Base-by-base conservation (phyloP, 1,140 invertebrate genomes). In the Teleopsis dalmanni region DNA sequence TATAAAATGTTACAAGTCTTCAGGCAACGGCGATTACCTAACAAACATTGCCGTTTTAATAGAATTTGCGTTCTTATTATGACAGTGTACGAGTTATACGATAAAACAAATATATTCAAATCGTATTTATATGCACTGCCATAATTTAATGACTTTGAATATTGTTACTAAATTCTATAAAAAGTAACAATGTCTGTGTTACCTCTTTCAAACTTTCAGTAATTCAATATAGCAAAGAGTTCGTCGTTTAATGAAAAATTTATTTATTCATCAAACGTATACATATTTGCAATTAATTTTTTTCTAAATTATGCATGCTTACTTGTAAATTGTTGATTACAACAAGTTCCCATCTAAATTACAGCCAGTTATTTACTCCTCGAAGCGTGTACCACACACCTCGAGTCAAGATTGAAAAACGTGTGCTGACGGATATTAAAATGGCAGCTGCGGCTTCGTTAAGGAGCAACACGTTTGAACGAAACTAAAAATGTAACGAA, bases 41-140 rank as follows among this genome's bases (percentile, higher is more conserved):
- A 18, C 34, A 35, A 35, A 18, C 6, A 14, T 35, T 16, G 16
- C 19, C 34, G 19, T 35, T 16, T 16, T 14, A 35, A 19, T 16
- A 18, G 34, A 18, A 14, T 16, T 14, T 16, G 19, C 16, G 19
- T 35, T 35, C 19, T 5, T 35, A 35, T 16, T 35, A 27, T 29
- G 38, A 18, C 36, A 38, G 38, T 26, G 14, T 33, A 37, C 31
- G 47, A 49, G 47, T 42, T 49, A 37, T 22, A 35, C 26, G 27
- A 16, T 50, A 40, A 13, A 18, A n/a, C 11, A 19, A 13, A 34
- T 10, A 38, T 25, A 21, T 41, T 43, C 57, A 56, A 29, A 55
- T 65, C 27, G 59, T 57, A 65, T 62, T 65, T 65, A 65, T 65
- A 65, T 46, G 48, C 26, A 54, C 43, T 62, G 62, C 61, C 56